phyloP scores from a whole-genome alignment of 2,888 invertebrate genomes.

The Lithophane socia region DNA sequence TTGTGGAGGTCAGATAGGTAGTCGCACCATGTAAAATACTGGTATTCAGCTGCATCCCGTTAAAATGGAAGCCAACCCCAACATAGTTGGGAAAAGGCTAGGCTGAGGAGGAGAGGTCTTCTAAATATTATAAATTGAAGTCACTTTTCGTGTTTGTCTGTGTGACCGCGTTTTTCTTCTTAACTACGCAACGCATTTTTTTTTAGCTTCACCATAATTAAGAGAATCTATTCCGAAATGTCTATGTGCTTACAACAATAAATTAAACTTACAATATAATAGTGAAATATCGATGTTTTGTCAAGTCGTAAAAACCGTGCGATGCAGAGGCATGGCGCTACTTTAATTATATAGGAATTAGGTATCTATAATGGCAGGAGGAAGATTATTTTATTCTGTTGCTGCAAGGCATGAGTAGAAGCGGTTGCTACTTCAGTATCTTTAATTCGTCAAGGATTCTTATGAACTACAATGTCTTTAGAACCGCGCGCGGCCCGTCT shows the following conservation, averaged over 20 bases:
- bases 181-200: no score
- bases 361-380: slow-evolving; percentile 28
- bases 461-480: no score
- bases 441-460: no score
- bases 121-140: not conserved
- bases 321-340: not conserved
- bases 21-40: no score
- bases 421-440: slow-evolving; percentile 1
- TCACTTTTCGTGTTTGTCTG: no score
- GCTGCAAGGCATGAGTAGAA: not conserved
- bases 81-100: no score
- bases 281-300: not conserved
- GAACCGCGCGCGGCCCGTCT: no score
- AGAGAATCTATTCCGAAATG: not conserved
- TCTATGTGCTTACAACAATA: not conserved
- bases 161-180: no score
- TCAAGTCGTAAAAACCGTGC: not conserved
- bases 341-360: slow-evolving; percentile 4
- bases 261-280: not conserved
- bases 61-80: no score
- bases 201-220: no score
- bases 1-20: no score
- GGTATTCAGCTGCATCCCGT: no score
- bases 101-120: not conserved
- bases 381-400: slow-evolving; percentile 34